Base-by-base conservation (phyloP, 2,888 invertebrate genomes). In the Arge pagana region DNA sequence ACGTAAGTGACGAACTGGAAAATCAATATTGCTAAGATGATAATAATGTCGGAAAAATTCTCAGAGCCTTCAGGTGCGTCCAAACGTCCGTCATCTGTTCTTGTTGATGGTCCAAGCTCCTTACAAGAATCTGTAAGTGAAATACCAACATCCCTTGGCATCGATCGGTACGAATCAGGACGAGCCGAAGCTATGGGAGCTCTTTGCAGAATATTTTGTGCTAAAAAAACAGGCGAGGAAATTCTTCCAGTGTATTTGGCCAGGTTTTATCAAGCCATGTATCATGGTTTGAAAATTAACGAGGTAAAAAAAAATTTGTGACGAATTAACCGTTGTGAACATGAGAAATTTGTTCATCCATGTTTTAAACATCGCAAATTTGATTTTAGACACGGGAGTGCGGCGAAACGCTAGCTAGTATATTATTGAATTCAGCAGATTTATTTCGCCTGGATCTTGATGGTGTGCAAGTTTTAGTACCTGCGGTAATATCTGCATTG, bases 101-200 rank as follows among this genome's bases (percentile, higher is more conserved):
- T 86, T 31, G 82, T 86, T 70, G 86, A 86, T 52, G 81, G 81
- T 53, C 85, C 87, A 1, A 83, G 83, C 63, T 86, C 87, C 0
- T 74, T 87, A 21, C 83, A 82, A 52, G 86, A 86, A 69, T 79
- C 86, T 3, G 45, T 64, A 7, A 82, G 83, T 0, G 88, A 89
- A 56, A 79, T 90, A 36, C 85, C 88, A 1, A 77, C 85, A 10
- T 83, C 84, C 36, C 78, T 90, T 45, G 87, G 87, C 45, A 89
- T 90, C 69, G 86, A 89, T 65, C 87, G 87, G 61, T 90, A 88
- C 65, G 89, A 89, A 75, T 86, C 89, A 56, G 90, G 98, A 1
- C 85, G 93, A 53, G 97, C 98, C 0, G 95, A 96, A 78, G 97
- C 98, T 0, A 83, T 97, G 65, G 98, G 96, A 16, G 89, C 97